Evolutionary conservation across 1,140 invertebrate species (phyloP), one percentile per base, ranked within the genome.

Genomic region (Holcopasites calliopsidis): DNA sequence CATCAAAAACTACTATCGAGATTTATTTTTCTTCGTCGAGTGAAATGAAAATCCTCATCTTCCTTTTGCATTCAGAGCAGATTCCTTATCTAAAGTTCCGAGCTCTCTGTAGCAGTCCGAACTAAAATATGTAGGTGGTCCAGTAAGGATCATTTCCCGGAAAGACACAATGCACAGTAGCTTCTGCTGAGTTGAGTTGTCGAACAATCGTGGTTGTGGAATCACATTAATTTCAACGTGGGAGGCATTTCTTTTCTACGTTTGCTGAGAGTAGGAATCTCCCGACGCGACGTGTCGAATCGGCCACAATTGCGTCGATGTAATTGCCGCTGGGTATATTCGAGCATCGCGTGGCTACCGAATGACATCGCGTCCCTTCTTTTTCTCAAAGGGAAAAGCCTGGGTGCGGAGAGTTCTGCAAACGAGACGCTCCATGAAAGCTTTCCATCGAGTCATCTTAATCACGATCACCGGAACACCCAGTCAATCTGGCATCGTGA

Each of bases 71-170:
- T 35, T 2, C 2, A 2, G n/a, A 35, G 28, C n/a, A 6, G 13
- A 16, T 33, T 8, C 23, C 40, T 50, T 3, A 18, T 6, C 38
- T 50, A 21, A 16, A 38, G 52, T 50, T 31, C 18, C 13, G 23
- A 2, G 35, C 21, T 35, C 21, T 13, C 55, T 0, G 10, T 4
- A 13, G 16, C 2, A n/a, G 52, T 60, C 31, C 16, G 16, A 49
- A 26, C 47, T 73, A n/a, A n/a, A n/a, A n/a, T n/a, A n/a, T n/a
- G n/a, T n/a, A 73, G 70, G 70, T 73, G 70, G 70, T 73, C 70
- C 26, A 13, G 26, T 18, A 2, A 38, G n/a, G 31, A 38, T 0
- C 10, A 38, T 49, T 72, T 72, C 54, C 16, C 10, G 58, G 5
- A 5, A 40, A 64, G 11, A 6, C 35, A 64, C 70, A 72, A 64